Base-by-base conservation (phyloP, 1,140 invertebrate species). In the Drosophila setifemur region DNA sequence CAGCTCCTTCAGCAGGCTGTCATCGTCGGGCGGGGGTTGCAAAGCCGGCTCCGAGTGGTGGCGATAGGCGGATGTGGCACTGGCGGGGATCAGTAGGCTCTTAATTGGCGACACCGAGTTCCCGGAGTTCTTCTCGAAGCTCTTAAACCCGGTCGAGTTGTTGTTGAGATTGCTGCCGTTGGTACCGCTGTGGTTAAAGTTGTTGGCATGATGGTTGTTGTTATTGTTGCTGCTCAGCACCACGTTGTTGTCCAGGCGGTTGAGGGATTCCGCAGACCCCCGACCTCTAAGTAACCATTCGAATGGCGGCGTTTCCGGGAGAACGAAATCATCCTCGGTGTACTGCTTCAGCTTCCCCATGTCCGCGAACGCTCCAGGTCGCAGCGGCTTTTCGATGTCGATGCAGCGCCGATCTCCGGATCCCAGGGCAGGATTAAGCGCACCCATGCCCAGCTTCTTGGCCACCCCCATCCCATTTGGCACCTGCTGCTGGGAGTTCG, bases 361-460 rank as follows among this genome's bases (percentile, higher is more conserved):
- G 58, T 92, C 92, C 11, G 93, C 94, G 90, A 96, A 95, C 2
- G 95, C 95, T 42, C 95, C 95, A 1, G 94, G 92, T 90, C 93
- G 93, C 69, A 95, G 92, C 8, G 92, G 93, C 57, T 95, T 93
- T 63, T 93, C 93, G 33, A 95, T 91, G 6, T 93, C 93, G 16
- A 90, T 85, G 18, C 52, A 58, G 18, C 79, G 79, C 1, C 74
- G 76, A n/a, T 90, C 86, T 1, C 18, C 44, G 2, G 50, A 28
- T 0, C 66, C 66, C 12, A 33, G 11, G 3, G 37, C 28, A 3
- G 50, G 14, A 45, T 55, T 53, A 4, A 33, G 4, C 8, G 42
- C 52, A 14, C 42, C 49, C 2, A 61, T 8, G 4, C 52, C 68
- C 11, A 70, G 14, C 5, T 70, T 70, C n/a, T 69, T 69, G n/a